Evolutionary conservation across 92 coral and sea anemone genomes (phyloP), one percentile per base, ranked within the genome.

Genomic region (Blastomussa wellsi): DNA sequence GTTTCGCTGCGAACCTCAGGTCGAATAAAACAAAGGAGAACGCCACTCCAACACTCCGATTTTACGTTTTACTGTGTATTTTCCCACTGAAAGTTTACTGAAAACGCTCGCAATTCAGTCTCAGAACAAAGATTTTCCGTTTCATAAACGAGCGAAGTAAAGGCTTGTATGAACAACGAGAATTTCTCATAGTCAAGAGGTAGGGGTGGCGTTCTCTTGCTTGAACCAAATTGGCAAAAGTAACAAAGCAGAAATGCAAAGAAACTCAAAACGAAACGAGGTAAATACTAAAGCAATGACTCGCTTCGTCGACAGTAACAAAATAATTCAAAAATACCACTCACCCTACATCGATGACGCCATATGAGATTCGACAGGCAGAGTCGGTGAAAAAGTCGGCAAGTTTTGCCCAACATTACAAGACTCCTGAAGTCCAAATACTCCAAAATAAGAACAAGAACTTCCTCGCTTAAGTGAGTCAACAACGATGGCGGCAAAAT

Each of bases 311-410:
- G 48, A 77, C 42, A 75, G 80, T 73, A 77, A 81, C 79, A 77
- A 82, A 90, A 87, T 57, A 81, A 79, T 73, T 78, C 74, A 52
- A 81, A 85, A 79, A 70, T 88, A 79, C 78, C 67, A 95, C 99
- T 87, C 91, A 97, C 99, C 98, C 93, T 97, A 76, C 99, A 97
- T 33, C 98, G 99, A 91, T 97, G 99, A 97, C 99, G 99, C 99
- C 99, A 97, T 97, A 97, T 97, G 88, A 97, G 93, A 93, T 97
- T 92, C 81, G 99, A 94, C 48, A 95, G 99, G 85, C 98, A 93
- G 72, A 97, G 99, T 52, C 99, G 99, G 71, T 97, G 95, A 84
- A 97, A 97, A 38, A 97, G 93, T 65, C 97, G 98, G 89, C 97
- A 97, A 78, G 98, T 95, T 77, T 97, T 97, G 91, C 99, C 95